Percentiles rank a stretch among this genome's conserved stretches.
Conservation (phyloP, 2,797 vertebrate genomes). For the Channa striata region DNA sequence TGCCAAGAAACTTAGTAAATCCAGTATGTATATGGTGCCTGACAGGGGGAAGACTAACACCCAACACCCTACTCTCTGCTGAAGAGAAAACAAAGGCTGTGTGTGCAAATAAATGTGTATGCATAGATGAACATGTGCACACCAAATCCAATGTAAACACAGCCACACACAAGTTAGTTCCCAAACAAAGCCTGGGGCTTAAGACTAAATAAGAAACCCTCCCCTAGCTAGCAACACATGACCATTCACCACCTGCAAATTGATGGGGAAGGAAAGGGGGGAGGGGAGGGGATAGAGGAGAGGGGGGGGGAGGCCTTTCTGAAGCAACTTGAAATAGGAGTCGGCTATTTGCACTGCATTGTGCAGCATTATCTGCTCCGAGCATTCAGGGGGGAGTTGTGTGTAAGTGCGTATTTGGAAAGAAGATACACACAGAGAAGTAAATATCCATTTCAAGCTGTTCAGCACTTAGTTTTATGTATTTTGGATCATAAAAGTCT, state of each 20-base stretch:
- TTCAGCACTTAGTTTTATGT: constrained; percentile 2
- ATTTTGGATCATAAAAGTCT: background rate
- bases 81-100: constrained; percentile 50
- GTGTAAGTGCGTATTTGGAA: constrained; percentile 14
- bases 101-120: constrained; percentile 44
- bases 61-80: constrained; percentile 21
- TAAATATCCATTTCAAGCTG: constrained; percentile 17
- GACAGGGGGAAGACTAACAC: constrained; percentile 20
- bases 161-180: constrained; percentile 49
- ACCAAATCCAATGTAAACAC: constrained; percentile 72
- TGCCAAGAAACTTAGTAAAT: constrained; percentile 18
- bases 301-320: constrained; percentile 19
- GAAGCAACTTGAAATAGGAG: constrained; percentile 58
- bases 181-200: constrained; percentile 73
- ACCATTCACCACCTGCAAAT: constrained; percentile 70
- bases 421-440: constrained; percentile 18
- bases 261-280: constrained; percentile 28
- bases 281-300: constrained; percentile 1
- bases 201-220: constrained; percentile 67
- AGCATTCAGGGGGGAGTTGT: constrained; percentile 38
- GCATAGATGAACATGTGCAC: constrained; percentile 58
- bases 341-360: constrained; percentile 47
- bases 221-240: constrained; percentile 62
- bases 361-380: constrained; percentile 54
- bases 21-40: constrained; percentile 1